Conservation (phyloP, 2,797 vertebrate species). For the Bucorvus abyssinicus region DNA sequence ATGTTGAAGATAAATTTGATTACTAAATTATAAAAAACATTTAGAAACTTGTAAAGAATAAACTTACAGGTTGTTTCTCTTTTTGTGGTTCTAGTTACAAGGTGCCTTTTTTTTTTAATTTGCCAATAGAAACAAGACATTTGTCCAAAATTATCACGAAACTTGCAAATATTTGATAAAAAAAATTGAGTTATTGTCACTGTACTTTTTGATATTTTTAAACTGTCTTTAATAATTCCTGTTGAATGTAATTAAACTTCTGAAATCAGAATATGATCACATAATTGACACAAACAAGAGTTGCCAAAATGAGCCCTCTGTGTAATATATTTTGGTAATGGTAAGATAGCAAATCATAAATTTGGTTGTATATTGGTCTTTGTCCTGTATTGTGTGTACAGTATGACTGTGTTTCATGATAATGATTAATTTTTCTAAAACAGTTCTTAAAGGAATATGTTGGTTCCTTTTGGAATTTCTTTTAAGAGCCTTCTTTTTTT, state of each 20-base stretch:
- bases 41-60: not conserved
- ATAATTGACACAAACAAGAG: fast-evolving
- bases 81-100: not conserved
- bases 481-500: constrained; percentile 53
- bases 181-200: not conserved
- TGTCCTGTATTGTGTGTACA: not conserved
- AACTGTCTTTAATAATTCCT: not conserved
- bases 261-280: not conserved
- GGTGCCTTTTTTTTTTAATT: not conserved
- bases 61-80: not conserved
- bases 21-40: not conserved
- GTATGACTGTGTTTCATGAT: not conserved
- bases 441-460: not conserved
- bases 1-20: not conserved
- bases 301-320: not conserved
- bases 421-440: not conserved
- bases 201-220: not conserved
- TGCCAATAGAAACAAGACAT: not conserved
- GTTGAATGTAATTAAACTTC: not conserved
- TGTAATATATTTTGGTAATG: not conserved
- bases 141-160: not conserved
- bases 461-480: not conserved
- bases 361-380: not conserved
- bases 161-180: not conserved
- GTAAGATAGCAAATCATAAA: not conserved